These are phyloP conservation scores for Dendrophyllia cribrosa DNA, from an alignment of 64 coral and sea anemone genomes.

Conservation along the genomic window DNA sequence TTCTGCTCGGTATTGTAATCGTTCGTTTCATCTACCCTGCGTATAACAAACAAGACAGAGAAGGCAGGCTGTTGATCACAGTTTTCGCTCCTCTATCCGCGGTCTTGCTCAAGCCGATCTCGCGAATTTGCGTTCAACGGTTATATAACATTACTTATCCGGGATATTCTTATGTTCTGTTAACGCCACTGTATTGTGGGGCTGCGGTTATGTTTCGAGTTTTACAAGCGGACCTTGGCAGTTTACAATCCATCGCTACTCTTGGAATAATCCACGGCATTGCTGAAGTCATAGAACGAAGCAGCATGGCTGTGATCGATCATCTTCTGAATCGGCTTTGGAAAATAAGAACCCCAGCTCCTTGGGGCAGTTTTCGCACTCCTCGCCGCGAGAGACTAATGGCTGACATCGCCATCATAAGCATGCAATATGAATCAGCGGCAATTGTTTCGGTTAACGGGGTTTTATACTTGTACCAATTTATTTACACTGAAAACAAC, in stretches of 20 bases:
- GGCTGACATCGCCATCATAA: slow-evolving; percentile 7
- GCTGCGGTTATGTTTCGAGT: background rate
- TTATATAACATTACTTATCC: background rate
- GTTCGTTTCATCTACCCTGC: background rate
- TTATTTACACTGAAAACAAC: background rate
- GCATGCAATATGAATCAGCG: background rate
- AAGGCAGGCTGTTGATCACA: background rate
- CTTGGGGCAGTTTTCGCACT: slow-evolving; percentile 2
- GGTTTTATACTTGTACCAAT: background rate
- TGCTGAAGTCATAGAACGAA: slow-evolving; percentile 13
- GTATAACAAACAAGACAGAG: background rate
- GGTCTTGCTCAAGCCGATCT: background rate
- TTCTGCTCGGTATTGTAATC: background rate
- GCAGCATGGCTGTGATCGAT: background rate
- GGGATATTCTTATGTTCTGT: background rate
- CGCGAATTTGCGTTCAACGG: background rate
- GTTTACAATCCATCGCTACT: background rate
- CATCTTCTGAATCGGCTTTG: background rate
- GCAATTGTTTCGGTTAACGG: background rate
- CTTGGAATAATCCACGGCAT: background rate
- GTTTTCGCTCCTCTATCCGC: background rate
- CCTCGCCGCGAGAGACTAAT: background rate
- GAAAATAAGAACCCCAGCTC: background rate
- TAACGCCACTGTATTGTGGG: background rate
- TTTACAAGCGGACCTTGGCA: background rate